Evolutionary conservation across 2,113 vertebrate genomes (phyloP).

Genomic region (Tyrannus savana): DNA sequence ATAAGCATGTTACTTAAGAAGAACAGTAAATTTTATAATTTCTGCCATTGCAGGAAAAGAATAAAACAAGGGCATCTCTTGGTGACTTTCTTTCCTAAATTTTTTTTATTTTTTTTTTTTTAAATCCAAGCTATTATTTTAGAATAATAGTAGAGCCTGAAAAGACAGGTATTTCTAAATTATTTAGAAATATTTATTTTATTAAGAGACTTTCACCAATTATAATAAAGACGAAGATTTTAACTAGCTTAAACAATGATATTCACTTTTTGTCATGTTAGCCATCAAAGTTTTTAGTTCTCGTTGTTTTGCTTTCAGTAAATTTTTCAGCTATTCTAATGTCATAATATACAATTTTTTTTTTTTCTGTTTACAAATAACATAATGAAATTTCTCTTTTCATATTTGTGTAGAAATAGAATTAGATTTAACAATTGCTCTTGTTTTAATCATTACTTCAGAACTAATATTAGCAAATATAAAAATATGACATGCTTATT

Average conservation of each 20-base stretch:
- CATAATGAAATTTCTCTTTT: background rate
- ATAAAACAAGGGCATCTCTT: background rate
- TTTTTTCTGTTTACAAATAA: background rate
- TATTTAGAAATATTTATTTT: background rate
- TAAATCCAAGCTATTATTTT: background rate
- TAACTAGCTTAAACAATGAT: background rate
- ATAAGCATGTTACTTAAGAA: background rate
- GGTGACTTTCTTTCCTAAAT: too few relatives aligned
- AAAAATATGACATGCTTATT: background rate
- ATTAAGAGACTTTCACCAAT: background rate
- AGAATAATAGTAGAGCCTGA: background rate
- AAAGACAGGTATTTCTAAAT: background rate
- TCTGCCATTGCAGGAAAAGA: background rate
- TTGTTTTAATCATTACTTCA: background rate
- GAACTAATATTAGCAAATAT: background rate
- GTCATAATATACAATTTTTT: background rate
- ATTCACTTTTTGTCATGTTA: fast-evolving
- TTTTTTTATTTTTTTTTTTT: background rate
- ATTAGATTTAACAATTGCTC: background rate
- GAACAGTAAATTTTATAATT: background rate
- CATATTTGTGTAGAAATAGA: background rate
- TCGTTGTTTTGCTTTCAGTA: background rate
- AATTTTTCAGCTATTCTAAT: background rate
- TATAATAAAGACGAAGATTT: background rate
- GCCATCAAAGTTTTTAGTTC: fast-evolving